Percentiles rank a stretch among this genome's conserved stretches.
phyloP scores from a whole-genome alignment of 2,888 invertebrate species.

The Sicus ferrugineus region DNA sequence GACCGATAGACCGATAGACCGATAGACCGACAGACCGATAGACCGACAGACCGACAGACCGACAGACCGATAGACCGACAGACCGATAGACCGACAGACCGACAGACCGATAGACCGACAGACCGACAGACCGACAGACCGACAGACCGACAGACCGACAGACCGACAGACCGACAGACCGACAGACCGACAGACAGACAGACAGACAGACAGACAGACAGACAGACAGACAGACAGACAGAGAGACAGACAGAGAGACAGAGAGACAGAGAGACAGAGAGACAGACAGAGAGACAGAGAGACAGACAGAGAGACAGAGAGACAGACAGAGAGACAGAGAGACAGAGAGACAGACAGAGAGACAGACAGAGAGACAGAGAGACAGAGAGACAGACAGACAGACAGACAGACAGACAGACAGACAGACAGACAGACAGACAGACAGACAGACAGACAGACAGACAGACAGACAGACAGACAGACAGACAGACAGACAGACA shows the following conservation, averaged over 20 bases:
- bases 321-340: conserved; percentile 12
- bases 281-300: conserved; percentile 12
- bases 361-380: conserved; percentile 12
- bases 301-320: conserved; percentile 12
- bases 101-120: too few species aligned
- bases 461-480: conserved; percentile 17
- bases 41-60: too few species aligned
- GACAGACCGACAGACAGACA: too few species aligned
- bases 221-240: conserved; percentile 17
- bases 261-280: conserved; percentile 10
- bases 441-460: conserved; percentile 17
- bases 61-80: too few species aligned
- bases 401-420: conserved; percentile 17
- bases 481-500: conserved; percentile 17
- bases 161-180: too few species aligned
- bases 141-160: too few species aligned
- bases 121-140: too few species aligned
- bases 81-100: too few species aligned
- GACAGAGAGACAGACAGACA: conserved; percentile 14
- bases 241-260: conserved; percentile 12
- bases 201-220: conserved; percentile 17
- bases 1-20: too few species aligned
- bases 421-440: conserved; percentile 17
- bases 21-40: too few species aligned
- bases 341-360: conserved; percentile 12